Base-by-base conservation (phyloP, 1,140 invertebrate species). In the Drosophila sulfurigaster region DNA sequence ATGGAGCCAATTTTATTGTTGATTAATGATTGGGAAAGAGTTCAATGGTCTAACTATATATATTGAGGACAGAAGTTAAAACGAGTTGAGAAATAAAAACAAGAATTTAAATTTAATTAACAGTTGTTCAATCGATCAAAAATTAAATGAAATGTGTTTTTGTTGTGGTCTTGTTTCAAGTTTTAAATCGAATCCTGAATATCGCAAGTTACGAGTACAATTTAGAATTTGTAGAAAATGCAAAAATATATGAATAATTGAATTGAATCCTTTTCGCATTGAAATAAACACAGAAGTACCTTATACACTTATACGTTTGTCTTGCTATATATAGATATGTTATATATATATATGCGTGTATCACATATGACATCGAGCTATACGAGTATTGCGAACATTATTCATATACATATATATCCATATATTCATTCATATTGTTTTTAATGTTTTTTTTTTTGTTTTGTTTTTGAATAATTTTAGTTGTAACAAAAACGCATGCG, bases 401-500 rank as follows among this genome's bases (percentile, higher is more conserved):
- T 69, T 49, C 65, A 78, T 78, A 76, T 85, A 81, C 75, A 81
- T 88, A 71, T 71, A 63, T 54, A 59, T 67, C 62, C 46, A 75
- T 69, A 73, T 75, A 76, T 85, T 83, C 78, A 81, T 89, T 81
- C 73, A 87, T 79, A 82, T 73, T 59, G 25, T 62, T 35, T 64
- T 70, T 79, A 82, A 70, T 54, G 32, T 62, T 35, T 64, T 70
- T 58, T 57, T 25, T 72, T 63, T 82, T 65, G 45, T 72, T 30
- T 51, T 20, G 10, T 64, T 38, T 28, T 62, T 10, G 49, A 54
- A 54, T 54, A 54, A 41, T 51, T 51, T 49, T 28, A 59, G 28
- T 30, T 43, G 5, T 78, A 89, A 89, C 86, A 89, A 85, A 79
- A 81, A 91, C 75, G 87, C 87, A 91, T 91, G 87, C 87, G 79